Conservation (phyloP, 2,797 vertebrate genomes). For the Neopelma chrysocephalum region DNA sequence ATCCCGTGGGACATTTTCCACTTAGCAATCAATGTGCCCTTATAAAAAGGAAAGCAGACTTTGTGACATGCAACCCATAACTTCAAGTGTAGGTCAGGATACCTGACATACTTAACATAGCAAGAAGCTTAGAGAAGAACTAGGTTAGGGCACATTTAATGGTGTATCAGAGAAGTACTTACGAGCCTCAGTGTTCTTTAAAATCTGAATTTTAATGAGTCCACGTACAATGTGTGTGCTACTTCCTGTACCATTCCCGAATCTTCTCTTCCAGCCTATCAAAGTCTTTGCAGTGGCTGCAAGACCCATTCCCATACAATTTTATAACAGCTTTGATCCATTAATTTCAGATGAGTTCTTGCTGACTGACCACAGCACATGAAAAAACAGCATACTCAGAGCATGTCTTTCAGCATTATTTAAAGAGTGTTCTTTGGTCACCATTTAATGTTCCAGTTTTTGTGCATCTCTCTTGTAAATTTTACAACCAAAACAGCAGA, state of each 20-base stretch:
- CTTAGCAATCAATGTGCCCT: background rate
- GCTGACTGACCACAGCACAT: background rate
- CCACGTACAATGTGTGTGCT: background rate
- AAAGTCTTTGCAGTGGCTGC: background rate
- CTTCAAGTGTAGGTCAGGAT: background rate
- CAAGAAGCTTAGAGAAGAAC: background rate
- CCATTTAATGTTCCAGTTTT: background rate
- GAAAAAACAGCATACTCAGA: background rate
- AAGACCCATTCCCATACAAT: background rate
- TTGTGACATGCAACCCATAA: background rate
- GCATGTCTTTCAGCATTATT: background rate
- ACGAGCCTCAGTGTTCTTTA: background rate
- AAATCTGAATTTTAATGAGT: background rate
- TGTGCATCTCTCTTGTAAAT: background rate
- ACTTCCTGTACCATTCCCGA: background rate
- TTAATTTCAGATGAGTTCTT: background rate
- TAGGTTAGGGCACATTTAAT: background rate
- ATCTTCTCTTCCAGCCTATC: background rate
- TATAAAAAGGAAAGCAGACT: slow-evolving; percentile 17
- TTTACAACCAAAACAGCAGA: background rate
- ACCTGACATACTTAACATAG: background rate
- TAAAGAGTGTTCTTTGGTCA: background rate
- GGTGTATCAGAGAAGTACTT: background rate
- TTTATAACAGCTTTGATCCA: background rate
- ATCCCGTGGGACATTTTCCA: background rate